Conservation (phyloP, 2,888 invertebrate genomes). For the Drosophila rellima region DNA sequence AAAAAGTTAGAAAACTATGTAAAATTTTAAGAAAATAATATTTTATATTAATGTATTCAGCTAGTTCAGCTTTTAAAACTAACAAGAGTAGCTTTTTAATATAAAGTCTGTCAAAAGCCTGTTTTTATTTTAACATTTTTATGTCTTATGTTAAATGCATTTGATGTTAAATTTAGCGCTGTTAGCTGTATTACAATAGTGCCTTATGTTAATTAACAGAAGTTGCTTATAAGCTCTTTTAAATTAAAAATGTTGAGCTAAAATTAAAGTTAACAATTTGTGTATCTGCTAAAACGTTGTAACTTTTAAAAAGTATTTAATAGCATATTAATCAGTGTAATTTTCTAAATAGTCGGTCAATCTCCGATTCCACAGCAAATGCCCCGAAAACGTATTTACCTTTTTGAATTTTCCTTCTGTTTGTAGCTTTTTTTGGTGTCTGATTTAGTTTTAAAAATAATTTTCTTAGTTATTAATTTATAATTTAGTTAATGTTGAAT, state of each 20-base stretch:
- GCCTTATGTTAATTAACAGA: neutral
- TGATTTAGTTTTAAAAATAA: conserved; percentile 15
- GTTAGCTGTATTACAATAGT: neutral
- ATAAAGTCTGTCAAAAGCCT: neutral
- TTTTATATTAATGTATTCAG: no score
- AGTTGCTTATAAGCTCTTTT: neutral
- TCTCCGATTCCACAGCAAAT: conserved; percentile 9
- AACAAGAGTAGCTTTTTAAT: neutral
- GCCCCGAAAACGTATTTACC: neutral
- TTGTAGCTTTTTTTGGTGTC: conserved; percentile 37
- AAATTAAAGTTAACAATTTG: neutral
- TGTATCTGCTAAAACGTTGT: no score
- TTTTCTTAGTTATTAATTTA: conserved; percentile 16
- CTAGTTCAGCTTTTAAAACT: neutral
- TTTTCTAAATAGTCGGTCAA: neutral
- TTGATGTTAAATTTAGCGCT: neutral
- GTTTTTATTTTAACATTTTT: neutral
- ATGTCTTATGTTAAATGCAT: neutral
- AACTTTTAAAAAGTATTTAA: no score
- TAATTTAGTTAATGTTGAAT: conserved; percentile 1
- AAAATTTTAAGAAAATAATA: no score
- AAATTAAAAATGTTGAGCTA: neutral
- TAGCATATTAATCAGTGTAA: no score
- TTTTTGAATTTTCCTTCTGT: conserved; percentile 3
- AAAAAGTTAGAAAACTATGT: no score